Conservation (phyloP, 1,140 invertebrate genomes). For the Pemphigus obesinymphae region DNA sequence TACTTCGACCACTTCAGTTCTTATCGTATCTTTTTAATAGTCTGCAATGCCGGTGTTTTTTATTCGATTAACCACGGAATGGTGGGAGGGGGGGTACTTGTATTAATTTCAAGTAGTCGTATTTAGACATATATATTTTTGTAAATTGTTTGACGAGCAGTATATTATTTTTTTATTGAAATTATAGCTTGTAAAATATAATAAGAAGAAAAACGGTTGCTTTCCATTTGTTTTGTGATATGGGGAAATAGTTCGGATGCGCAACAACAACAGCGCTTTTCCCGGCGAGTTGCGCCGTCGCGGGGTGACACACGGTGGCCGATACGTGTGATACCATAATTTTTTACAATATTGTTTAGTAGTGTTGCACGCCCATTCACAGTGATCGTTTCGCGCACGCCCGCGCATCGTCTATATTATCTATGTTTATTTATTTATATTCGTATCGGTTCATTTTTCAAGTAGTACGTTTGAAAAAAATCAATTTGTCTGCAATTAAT, state of each 20-base stretch:
- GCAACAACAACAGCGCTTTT: constrained; percentile 27
- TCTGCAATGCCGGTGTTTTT: no score
- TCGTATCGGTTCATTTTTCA: not conserved
- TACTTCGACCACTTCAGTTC: no score
- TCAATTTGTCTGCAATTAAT: not conserved
- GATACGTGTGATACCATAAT: not conserved
- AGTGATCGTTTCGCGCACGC: not conserved
- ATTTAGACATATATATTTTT: no score
- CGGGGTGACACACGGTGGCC: not conserved
- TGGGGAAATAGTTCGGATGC: constrained; percentile 11
- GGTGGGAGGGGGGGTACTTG: no score
- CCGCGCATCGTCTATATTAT: not conserved
- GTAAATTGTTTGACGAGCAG: no score
- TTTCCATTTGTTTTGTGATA: not conserved
- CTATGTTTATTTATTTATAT: not conserved
- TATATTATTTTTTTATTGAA: no score
- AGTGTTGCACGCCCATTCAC: constrained; percentile 30
- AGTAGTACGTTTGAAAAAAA: not conserved
- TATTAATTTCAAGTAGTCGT: no score
- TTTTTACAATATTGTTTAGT: not conserved
- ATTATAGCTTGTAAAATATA: no score
- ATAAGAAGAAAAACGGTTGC: no score
- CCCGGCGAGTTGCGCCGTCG: constrained; percentile 22
- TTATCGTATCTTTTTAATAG: no score
- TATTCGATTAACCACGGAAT: no score